Conservation (phyloP, 1,140 invertebrate species). For the Sinonovacula constricta region DNA sequence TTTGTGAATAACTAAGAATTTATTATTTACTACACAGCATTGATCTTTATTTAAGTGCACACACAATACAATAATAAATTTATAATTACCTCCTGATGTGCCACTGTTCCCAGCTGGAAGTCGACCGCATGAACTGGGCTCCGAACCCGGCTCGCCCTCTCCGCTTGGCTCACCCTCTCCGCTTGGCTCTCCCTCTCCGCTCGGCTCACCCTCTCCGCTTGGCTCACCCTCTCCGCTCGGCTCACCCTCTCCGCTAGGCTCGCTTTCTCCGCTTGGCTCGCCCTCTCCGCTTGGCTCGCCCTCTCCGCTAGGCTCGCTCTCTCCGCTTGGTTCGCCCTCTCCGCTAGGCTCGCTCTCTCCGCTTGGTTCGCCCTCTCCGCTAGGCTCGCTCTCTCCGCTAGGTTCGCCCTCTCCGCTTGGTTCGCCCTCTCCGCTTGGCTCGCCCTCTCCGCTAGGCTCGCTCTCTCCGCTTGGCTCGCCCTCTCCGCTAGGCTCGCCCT, state of each 20-base stretch:
- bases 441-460: background rate
- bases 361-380: background rate
- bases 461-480: background rate
- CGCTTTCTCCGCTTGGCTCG: background rate
- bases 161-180: background rate
- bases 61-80: background rate
- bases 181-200: background rate
- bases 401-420: background rate
- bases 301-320: background rate
- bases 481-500: background rate
- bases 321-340: background rate
- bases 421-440: background rate
- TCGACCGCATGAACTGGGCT: background rate
- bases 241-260: background rate
- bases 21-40: no score
- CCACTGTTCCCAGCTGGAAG: background rate
- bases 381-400: background rate
- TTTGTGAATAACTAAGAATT: no score
- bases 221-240: background rate
- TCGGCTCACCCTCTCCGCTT: background rate
- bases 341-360: background rate
- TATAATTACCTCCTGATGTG: background rate
- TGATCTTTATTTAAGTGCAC: no score
- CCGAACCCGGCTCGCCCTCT: background rate
- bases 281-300: background rate